Evolutionary conservation across 2,113 vertebrate genomes (phyloP), one percentile per base, ranked within the genome.

Genomic region (Dunckerocampus dactyliophorus): DNA sequence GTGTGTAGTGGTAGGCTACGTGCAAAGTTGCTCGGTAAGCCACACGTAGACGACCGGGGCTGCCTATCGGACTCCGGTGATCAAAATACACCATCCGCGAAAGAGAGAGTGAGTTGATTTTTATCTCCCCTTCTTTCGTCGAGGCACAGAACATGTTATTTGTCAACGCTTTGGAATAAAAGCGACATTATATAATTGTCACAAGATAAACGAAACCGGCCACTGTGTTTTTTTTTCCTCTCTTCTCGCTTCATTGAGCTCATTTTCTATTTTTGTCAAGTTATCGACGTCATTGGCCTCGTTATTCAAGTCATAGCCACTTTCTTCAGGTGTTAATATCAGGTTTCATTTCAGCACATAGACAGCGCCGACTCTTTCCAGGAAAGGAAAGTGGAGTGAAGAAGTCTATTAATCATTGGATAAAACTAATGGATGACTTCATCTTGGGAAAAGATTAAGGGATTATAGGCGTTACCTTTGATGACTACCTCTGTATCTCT

Each of bases 1-100:
- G 57, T 61, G 37, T 70, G 69, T 69, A 50, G 55, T 59, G 69
- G 77, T 69, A 80, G 82, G 75, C 75, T 86, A 89, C 89, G 90
- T 90, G 89, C 88, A 80, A 83, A 88, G 72, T 87, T 81, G 87
- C 84, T 83, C 82, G 87, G 77, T 73, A 51, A 84, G 80, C 72
- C 68, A 87, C 88, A 90, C 87, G 85, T 88, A 89, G 82, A 77
- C 88, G n/a, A 65, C 82, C 65, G 73, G 75, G 79, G 67, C 78
- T 58, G 76, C 82, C 79, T 85, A 88, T 89, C 87, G 77, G 79
- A 76, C 88, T 79, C 75, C 71, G 74, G 71, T 76, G 77, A 89
- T 90, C 90, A 85, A 89, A 88, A 89, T 81, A 81, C 50, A 67
- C 59, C 42, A 78, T 86, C 79, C 80, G 76, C 22, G 43, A 80